phyloP scores from a whole-genome alignment of 2,797 vertebrate genomes.

The Pyrocephalus nanus region DNA sequence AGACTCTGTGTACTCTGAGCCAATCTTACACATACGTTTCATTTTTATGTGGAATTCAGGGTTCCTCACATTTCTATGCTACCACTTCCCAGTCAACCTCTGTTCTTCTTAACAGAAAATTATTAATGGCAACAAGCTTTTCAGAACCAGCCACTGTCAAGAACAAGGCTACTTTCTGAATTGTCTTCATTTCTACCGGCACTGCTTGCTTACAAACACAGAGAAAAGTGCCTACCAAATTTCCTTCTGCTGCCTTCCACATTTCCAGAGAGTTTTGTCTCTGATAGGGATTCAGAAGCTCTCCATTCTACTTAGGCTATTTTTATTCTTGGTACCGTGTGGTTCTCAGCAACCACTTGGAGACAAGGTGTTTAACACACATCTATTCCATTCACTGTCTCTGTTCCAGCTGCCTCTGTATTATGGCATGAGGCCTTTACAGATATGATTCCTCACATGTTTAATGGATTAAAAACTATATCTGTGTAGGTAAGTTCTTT shows the following conservation, averaged over 20 bases:
- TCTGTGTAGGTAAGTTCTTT: not conserved
- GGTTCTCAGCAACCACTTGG: not conserved
- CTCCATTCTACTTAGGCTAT: not conserved
- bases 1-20: not conserved
- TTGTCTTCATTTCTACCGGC: not conserved
- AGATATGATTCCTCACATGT: not conserved
- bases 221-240: not conserved
- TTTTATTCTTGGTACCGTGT: not conserved
- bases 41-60: slow-evolving; percentile 1
- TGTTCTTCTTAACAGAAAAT: not conserved
- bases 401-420: not conserved
- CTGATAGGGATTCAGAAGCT: not conserved
- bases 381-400: not conserved
- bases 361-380: not conserved
- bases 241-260: not conserved
- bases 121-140: not conserved
- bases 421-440: not conserved
- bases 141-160: not conserved
- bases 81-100: not conserved
- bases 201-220: not conserved
- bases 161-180: not conserved
- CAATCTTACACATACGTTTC: not conserved
- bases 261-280: not conserved
- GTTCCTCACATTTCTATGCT: not conserved
- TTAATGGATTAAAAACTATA: not conserved